These are phyloP conservation scores for Ochropleura leucogaster DNA, from an alignment of 2,888 invertebrate genomes.

Conservation along the genomic window DNA sequence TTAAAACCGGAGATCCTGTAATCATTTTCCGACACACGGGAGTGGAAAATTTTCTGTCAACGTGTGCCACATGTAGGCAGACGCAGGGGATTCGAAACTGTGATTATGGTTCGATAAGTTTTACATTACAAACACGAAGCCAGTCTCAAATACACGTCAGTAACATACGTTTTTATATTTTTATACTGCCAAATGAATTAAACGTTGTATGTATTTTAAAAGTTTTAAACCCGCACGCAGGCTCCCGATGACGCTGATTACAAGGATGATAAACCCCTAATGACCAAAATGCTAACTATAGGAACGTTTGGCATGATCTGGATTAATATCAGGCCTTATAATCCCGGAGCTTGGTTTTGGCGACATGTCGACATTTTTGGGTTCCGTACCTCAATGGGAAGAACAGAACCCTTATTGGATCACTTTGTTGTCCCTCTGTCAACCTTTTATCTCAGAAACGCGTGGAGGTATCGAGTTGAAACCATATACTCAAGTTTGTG, in stretches of 20 bases:
- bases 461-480: too few species aligned
- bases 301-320: background rate
- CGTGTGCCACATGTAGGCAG: conserved; percentile 22
- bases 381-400: too few species aligned
- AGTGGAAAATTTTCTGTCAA: conserved; percentile 24
- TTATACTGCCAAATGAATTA: background rate
- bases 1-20: conserved; percentile 24
- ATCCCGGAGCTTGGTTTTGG: background rate
- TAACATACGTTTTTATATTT: background rate
- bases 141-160: background rate
- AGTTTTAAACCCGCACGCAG: background rate
- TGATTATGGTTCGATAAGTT: background rate
- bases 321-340: background rate
- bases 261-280: background rate
- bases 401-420: too few species aligned
- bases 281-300: background rate
- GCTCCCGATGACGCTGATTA: background rate
- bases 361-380: too few species aligned
- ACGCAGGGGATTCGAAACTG: conserved; percentile 7
- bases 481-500: too few species aligned
- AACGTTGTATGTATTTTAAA: background rate
- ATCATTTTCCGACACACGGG: conserved; percentile 22
- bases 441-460: too few species aligned
- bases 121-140: background rate
- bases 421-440: too few species aligned